Evolutionary conservation across 92 coral and sea anemone species (phyloP).

Genomic region (Palythoa heliodiscus): DNA sequence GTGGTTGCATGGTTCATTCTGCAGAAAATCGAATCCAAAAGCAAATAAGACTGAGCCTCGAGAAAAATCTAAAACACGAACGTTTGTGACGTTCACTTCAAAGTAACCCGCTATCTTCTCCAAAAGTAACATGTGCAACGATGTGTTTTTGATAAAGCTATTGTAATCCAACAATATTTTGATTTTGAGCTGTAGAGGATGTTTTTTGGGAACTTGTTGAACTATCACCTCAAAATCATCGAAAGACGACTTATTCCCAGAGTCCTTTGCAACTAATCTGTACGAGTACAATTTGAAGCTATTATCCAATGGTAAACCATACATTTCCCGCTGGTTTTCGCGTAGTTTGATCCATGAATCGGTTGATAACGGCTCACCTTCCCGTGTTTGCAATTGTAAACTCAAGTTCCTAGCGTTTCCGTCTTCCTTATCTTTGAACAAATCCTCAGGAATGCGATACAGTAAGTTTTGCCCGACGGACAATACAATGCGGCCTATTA

Average conservation of each 20-base stretch:
- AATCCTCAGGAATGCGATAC: conserved; percentile 68
- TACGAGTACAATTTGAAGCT: conserved; percentile 34
- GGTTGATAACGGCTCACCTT: conserved; percentile 56
- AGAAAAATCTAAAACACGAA: conserved; percentile 68
- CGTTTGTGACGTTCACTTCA: conserved; percentile 64
- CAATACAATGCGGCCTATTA: conserved; percentile 59
- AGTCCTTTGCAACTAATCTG: conserved; percentile 72
- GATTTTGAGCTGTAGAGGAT: conserved; percentile 64
- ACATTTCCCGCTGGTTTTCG: conserved; percentile 50
- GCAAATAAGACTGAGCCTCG: conserved; percentile 67
- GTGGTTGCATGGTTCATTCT: conserved; percentile 56
- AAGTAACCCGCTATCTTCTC: conserved; percentile 65
- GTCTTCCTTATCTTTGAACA: conserved; percentile 85
- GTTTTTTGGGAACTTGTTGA: neutral
- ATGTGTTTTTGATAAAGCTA: conserved; percentile 70
- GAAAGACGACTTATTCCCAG: conserved; percentile 59
- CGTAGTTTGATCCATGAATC: conserved; percentile 84
- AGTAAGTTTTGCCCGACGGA: conserved; percentile 64
- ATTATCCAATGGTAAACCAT: conserved; percentile 37
- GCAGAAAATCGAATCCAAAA: conserved; percentile 69
- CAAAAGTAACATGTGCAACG: conserved; percentile 62
- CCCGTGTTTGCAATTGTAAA: conserved; percentile 59
- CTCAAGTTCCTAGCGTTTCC: conserved; percentile 72
- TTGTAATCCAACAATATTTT: conserved; percentile 59
- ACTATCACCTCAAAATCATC: conserved; percentile 80